phyloP scores from a whole-genome alignment of 2,888 invertebrate species.

The Mimachlamys varia region DNA sequence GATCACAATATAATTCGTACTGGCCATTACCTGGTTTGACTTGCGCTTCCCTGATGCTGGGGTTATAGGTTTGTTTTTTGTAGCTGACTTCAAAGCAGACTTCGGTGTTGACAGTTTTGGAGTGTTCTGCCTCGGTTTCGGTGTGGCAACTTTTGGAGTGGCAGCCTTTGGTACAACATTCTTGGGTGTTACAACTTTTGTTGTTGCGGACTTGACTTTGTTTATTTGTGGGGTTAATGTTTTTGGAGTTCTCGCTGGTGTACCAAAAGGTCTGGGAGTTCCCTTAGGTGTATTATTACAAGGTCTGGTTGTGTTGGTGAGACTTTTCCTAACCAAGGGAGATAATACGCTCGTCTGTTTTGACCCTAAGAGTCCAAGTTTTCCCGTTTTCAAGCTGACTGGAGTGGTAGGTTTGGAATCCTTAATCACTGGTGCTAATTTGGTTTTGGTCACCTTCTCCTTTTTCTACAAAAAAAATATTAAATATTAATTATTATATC shows the following conservation, averaged over 20 bases:
- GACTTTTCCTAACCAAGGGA: conserved; percentile 26
- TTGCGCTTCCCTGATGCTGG: not conserved
- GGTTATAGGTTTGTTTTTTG: not conserved
- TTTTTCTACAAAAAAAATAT: conserved; percentile 23
- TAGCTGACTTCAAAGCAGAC: not conserved
- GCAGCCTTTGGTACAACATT: not conserved
- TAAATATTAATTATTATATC: too few relatives aligned
- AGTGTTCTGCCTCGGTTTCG: not conserved
- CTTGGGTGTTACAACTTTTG: not conserved
- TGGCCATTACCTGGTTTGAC: not conserved
- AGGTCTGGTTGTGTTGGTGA: not conserved
- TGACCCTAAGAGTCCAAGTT: not conserved
- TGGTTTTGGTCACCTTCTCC: not conserved
- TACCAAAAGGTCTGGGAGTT: not conserved
- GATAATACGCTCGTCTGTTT: not conserved
- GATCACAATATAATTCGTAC: not conserved
- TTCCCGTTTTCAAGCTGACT: not conserved
- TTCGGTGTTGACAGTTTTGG: conserved; percentile 37
- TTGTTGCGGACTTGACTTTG: conserved; percentile 12
- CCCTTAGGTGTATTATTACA: not conserved
- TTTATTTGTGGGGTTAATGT: not conserved
- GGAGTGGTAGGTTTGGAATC: not conserved
- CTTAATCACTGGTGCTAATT: not conserved
- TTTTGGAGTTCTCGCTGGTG: not conserved
- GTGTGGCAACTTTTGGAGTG: not conserved